phyloP scores from a whole-genome alignment of 2,113 vertebrate species.

The Nicator chloris region DNA sequence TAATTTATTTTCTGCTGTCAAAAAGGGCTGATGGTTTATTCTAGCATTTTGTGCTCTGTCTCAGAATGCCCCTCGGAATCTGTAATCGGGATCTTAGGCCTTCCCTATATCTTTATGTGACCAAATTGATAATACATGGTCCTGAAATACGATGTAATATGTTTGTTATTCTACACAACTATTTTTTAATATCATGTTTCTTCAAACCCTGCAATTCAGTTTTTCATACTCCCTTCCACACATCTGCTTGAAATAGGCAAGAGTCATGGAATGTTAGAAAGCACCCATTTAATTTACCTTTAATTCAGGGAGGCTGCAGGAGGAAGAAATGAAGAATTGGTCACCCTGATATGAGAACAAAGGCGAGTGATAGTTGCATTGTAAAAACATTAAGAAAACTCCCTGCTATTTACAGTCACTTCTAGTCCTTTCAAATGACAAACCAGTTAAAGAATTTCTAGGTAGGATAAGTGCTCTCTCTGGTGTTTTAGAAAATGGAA shows the following conservation, averaged over 20 bases:
- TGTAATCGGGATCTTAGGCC: neutral
- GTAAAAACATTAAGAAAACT: slow-evolving; percentile 15
- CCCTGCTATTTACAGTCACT: neutral
- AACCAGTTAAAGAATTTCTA: slow-evolving; percentile 15
- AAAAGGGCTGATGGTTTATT: neutral
- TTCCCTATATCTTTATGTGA: neutral
- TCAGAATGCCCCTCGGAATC: neutral
- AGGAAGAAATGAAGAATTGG: neutral
- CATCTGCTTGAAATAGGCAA: neutral
- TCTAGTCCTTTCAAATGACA: neutral
- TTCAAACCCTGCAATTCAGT: neutral
- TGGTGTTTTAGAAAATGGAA: slow-evolving; percentile 50
- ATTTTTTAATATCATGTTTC: neutral
- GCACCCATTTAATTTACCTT: neutral
- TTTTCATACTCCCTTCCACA: neutral
- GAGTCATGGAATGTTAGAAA: neutral
- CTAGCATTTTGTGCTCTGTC: neutral
- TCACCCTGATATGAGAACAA: slow-evolving; percentile 3
- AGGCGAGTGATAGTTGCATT: neutral
- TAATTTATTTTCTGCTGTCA: neutral
- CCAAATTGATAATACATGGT: neutral
- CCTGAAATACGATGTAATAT: neutral
- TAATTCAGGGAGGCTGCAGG: neutral
- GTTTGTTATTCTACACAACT: neutral
- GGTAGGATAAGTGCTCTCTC: slow-evolving; percentile 2